These are phyloP conservation scores for Caranx ignobilis DNA, from an alignment of 2,113 vertebrate genomes.

Conservation along the genomic window DNA sequence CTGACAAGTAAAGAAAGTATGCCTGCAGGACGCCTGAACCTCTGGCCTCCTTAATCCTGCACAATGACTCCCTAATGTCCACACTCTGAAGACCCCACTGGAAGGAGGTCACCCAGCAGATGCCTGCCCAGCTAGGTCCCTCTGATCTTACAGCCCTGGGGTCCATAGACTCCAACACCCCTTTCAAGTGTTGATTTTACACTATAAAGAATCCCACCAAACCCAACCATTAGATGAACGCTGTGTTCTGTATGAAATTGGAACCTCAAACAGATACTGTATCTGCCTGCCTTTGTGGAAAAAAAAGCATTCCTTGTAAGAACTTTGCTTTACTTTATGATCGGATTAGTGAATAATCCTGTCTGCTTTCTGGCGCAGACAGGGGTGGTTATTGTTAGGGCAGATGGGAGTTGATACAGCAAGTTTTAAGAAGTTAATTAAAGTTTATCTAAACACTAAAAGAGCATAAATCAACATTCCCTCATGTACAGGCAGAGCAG, in stretches of 20 bases:
- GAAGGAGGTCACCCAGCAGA: conserved; percentile 64
- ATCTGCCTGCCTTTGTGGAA: conserved; percentile 29
- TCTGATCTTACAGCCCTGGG: conserved; percentile 43
- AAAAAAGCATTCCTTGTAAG: conserved; percentile 36
- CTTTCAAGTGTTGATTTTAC: conserved; percentile 49
- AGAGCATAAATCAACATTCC: not conserved
- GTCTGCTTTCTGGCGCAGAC: conserved; percentile 3
- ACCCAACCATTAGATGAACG: conserved; percentile 24
- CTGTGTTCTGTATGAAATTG: conserved; percentile 32
- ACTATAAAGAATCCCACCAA: conserved; percentile 23
- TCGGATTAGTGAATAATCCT: conserved; percentile 43
- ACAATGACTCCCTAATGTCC: conserved; percentile 61
- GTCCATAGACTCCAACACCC: conserved; percentile 25
- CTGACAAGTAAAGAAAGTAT: conserved; percentile 46
- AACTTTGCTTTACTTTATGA: conserved; percentile 38
- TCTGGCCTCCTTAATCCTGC: conserved; percentile 47
- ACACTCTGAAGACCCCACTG: conserved; percentile 35
- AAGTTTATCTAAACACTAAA: conserved; percentile 37
- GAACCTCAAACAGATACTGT: conserved; percentile 12
- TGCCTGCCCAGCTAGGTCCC: conserved; percentile 46
- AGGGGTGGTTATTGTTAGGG: not conserved
- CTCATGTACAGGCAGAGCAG: conserved; percentile 5
- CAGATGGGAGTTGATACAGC: conserved; percentile 31
- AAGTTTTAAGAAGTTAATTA: conserved; percentile 33
- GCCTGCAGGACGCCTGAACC: conserved; percentile 47